Evolutionary conservation across 2,888 invertebrate genomes (phyloP), one percentile per base, ranked within the genome.

Genomic region (Cerastoderma edule): DNA sequence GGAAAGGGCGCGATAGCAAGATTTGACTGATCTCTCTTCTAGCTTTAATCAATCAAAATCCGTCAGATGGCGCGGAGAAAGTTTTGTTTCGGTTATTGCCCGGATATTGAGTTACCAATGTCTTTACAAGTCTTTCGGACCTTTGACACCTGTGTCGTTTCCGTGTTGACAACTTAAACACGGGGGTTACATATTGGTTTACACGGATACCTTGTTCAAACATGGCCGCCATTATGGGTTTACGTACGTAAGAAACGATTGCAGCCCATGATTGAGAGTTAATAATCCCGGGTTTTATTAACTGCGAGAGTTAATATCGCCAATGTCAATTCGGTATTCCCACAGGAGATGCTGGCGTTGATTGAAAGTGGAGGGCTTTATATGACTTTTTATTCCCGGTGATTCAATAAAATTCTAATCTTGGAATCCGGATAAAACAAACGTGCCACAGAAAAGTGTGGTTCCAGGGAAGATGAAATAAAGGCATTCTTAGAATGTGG

Each of bases 151-250:
- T 81, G 81, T 81, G 72, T 73, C 64, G 67, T 75, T 76, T 69
- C 60, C 75, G 67, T 71, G 80, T 69, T 72, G 80, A 80, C 80
- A 80, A 80, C 77, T 77, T 80, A 70, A 80, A 80, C 77, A 80
- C 69, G 77, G 80, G 76, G 77, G 80, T 77, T 80, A 80, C 80
- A 80, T 80, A 80, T 80, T 76, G 80, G 77, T 80, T 80, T 80
- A 80, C 80, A 80, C 44, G 77, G 75, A 75, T 66, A 60, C 64
- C 68, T 71, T 77, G 80, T 75, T 75, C 80, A 80, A 80, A 80
- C 77, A 80, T 75, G 76, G 76, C 72, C 67, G 74, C 68, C 46
- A 33, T 22, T 50, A 68, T 64, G 39, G 73, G 53, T 73, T 73
- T 67, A 67, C 67, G 64, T 57, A 67, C 64, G 54, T 53, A 68